Evolutionary conservation across 2,888 invertebrate genomes (phyloP), one percentile per base, ranked within the genome.

Genomic region (Tipula lateralis): DNA sequence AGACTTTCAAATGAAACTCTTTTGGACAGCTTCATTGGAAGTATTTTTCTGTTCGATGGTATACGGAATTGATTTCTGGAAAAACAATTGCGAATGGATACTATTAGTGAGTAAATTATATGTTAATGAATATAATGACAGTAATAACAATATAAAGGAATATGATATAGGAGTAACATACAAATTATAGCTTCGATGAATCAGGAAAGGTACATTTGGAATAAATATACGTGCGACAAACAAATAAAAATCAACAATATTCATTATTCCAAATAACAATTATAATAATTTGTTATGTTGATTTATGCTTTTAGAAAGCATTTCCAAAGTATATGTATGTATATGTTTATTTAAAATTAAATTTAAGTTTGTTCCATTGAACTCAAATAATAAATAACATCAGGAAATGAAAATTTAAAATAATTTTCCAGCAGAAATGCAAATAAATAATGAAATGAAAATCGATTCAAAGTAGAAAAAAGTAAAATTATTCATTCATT

Each of bases 271-370:
- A 24, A 19, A 66, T 66, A 66, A 44, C 24, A 66, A 66, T 24
- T 19, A 66, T 66, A 66, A 66, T 66, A 66, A 66, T 66, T 66
- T 66, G 24, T 66, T 66, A 66, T 66, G 66, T 66, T 66, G 66
- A 66, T 66, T 66, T 66, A 66, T 66, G 66, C 24, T 66, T 66
- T 66, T 66, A 12, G 24, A 50, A 66, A 66, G 66, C 66, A 24
- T 24, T 12, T n/a, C 7, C 24, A 66, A 66, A 19, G 12, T 24
- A 24, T 24, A 16, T 44, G 24, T 1, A 9, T 9, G 24, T 9
- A 66, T 66, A 66, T 24, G 24, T 66, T 9, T 66, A 66, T 66
- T 66, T 66, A 66, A 66, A 24, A 66, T 39, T 1, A 19, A 66
- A 66, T 66, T 66, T 66, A 19, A 24, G 44, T 50, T 50, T 24